Base-by-base conservation (phyloP, 2,113 vertebrate genomes). In the Apteryx mantelli region DNA sequence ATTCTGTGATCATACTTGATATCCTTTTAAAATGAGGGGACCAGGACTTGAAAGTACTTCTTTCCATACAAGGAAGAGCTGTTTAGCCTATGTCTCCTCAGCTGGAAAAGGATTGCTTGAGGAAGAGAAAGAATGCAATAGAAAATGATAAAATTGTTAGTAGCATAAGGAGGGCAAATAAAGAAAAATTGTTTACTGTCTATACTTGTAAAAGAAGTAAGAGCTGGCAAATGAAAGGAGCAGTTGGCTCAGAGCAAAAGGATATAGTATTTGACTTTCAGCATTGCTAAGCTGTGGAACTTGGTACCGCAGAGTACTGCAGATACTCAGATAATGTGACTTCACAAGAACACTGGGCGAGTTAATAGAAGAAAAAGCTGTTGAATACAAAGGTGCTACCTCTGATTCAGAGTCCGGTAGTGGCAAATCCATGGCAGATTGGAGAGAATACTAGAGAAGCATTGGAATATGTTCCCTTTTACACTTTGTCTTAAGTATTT, bases 401-500 rank as follows among this genome's bases (percentile, higher is more conserved):
- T 70, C 60, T 75, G 52, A 24, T 50, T 81, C n/a, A 28, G 64
- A 50, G 64, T 74, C 22, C 16, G 7, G 4, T 19, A 26, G 30
- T 55, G 46, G 38, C 24, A 68, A 44, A 73, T 32, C 63, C 28
- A 2, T 46, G 30, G 64, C n/a, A 70, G 58, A 6, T 44, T 32
- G 38, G 58, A 52, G 55, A 26, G 36, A 22, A 25, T 28, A 9
- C 17, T 34, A n/a, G 34, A 15, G 70, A 40, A 73, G 25, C 28
- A 21, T 0, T 82, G 60, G 38, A 74, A 6, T 11, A 2, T 76
- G 36, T 84, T 89, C 24, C 36, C 30, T 87, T 53, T 60, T 46
- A 21, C 12, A 3, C 52, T 77, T 42, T 7, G 15, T 3, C 0
- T 46, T 20, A 1, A 3, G 3, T 56, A 2, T 40, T 64, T 86